Conservation (phyloP, 35 echinoderm and acorn worm genomes). For the Apostichopus californicus region DNA sequence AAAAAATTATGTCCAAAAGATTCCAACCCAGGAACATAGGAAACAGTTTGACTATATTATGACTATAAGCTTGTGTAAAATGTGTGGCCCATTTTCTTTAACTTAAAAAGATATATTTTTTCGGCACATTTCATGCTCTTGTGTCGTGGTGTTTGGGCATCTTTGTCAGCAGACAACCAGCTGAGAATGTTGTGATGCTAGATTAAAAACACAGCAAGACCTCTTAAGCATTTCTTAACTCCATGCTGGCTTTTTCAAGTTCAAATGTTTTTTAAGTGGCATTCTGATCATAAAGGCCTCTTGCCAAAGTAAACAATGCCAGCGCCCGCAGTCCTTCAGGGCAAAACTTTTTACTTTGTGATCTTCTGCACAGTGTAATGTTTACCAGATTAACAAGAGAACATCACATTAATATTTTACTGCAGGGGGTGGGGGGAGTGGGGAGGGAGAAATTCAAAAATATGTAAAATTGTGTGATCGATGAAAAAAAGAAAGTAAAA, state of each 20-base stretch:
- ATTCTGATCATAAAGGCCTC: neutral
- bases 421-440: neutral
- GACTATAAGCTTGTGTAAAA: too few species aligned
- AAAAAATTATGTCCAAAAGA: too few species aligned
- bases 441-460: neutral
- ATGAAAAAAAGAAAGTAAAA: neutral
- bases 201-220: neutral
- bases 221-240: neutral
- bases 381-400: neutral
- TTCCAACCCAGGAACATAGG: too few species aligned
- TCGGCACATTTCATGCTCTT: too few species aligned
- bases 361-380: neutral
- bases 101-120: too few species aligned
- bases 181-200: neutral
- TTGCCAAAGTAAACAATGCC: neutral
- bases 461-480: neutral
- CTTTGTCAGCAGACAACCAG: too few species aligned
- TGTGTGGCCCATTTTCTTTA: too few species aligned
- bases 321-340: neutral
- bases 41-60: too few species aligned
- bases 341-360: neutral
- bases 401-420: neutral
- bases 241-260: neutral
- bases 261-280: neutral
- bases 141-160: too few species aligned